Evolutionary conservation across 2,888 invertebrate genomes (phyloP).

Genomic region (Helobdella robusta): DNA sequence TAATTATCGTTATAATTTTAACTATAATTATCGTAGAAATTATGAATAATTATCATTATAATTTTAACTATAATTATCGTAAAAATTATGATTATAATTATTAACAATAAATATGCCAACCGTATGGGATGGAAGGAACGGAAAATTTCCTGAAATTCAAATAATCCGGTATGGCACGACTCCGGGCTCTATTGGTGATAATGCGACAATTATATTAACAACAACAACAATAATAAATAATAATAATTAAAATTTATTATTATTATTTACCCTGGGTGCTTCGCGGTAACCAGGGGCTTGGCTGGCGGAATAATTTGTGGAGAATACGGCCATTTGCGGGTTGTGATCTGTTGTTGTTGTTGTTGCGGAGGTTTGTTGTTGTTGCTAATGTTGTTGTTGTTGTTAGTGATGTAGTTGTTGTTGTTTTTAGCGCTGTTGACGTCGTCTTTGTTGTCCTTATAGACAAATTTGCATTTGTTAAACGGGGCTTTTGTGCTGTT

Average conservation of each 20-base stretch:
- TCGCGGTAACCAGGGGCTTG: slow-evolving; percentile 5
- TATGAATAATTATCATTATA: slow-evolving; percentile 9
- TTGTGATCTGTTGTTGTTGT: too few species aligned
- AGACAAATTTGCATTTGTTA: neutral
- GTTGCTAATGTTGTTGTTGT: slow-evolving; percentile 7
- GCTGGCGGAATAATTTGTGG: too few species aligned
- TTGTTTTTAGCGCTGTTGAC: neutral
- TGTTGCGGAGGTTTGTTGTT: too few species aligned
- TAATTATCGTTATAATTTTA: too few species aligned
- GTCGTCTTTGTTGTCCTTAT: neutral
- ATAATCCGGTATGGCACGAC: slow-evolving; percentile 19
- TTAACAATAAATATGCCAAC: neutral
- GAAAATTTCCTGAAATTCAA: slow-evolving; percentile 23
- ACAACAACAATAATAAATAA: neutral
- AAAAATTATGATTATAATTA: slow-evolving; percentile 10
- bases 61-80: neutral
- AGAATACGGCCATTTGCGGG: too few species aligned
- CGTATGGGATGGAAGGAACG: slow-evolving; percentile 10
- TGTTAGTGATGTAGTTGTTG: neutral
- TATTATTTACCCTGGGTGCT: neutral
- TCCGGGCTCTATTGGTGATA: slow-evolving; percentile 15
- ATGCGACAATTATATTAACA: neutral
- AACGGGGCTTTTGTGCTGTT: neutral
- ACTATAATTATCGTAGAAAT: neutral
- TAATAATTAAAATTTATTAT: neutral